phyloP scores from a whole-genome alignment of 2,888 invertebrate species.

The Rotaria socialis region DNA sequence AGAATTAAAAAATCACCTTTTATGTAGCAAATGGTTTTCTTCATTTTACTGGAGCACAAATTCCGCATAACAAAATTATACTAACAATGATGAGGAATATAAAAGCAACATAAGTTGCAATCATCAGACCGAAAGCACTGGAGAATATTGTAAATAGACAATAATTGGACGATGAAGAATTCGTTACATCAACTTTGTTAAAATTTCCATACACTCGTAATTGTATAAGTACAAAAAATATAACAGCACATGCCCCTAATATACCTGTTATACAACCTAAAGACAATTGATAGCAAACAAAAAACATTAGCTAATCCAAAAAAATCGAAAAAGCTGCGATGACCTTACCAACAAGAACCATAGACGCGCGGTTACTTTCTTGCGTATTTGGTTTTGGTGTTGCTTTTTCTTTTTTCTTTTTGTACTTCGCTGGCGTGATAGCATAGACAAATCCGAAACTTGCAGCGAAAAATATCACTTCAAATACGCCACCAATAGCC shows the following conservation, averaged over 20 bases:
- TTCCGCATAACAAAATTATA: background rate
- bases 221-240: background rate
- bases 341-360: background rate
- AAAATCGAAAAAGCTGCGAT: background rate
- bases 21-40: background rate
- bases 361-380: background rate
- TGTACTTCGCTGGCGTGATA: background rate
- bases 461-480: background rate
- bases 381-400: background rate
- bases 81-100: background rate
- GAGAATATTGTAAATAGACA: background rate
- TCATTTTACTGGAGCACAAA: background rate
- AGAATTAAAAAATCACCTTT: no score
- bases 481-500: constrained; percentile 1
- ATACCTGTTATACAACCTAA: background rate
- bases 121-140: background rate
- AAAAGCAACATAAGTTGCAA: background rate
- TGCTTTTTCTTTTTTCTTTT: background rate
- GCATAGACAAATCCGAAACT: background rate
- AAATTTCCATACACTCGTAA: background rate
- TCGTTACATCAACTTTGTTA: background rate
- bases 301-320: background rate
- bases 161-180: background rate
- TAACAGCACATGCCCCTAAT: background rate
- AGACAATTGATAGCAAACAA: background rate